Evolutionary conservation across 2,888 invertebrate genomes (phyloP), one percentile per base, ranked within the genome.

Genomic region (Actias luna): DNA sequence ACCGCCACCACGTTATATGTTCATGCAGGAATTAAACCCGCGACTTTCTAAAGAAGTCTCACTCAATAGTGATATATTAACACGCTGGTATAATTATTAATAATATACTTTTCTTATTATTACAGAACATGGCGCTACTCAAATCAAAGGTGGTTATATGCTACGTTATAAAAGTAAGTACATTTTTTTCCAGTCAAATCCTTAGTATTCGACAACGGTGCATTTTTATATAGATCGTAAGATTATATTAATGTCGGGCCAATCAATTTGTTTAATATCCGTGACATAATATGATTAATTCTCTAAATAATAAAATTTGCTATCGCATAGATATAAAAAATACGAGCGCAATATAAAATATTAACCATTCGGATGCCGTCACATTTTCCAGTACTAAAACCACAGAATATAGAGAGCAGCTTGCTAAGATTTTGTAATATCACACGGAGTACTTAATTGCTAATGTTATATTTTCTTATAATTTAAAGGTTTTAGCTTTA

Each of bases 111-210:
- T 55, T 67, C n/a, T 65, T 27, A 55, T 86, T 84, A 80, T 93
- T 93, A 25, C 93, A 94, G 94, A 94, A 83, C 92, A 94, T 74
- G 92, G 93, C 69, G 94, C 94, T 64, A 95, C 95, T 80, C 96
- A 95, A 86, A 93, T 96, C 75, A 96, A 96, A 84, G 95, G 95
- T 64, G 96, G 96, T 58, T 96, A 96, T 82, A 94, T 96, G 84
- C 91, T 96, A 62, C 94, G 96, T 68, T 96, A 96, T 82, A 95
- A 95, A 94, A 94, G 96, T 96, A 89, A 95, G 96, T 95, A 65
- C 8, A n/a, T n/a, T n/a, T n/a, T n/a, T n/a, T n/a, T n/a, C n/a
- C n/a, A n/a, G n/a, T n/a, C n/a, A n/a, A n/a, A n/a, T n/a, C n/a
- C n/a, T n/a, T n/a, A n/a, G n/a, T n/a, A n/a, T n/a, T n/a, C n/a